phyloP scores from a whole-genome alignment of 2,888 invertebrate genomes.

The Drosophila stalkeri region DNA sequence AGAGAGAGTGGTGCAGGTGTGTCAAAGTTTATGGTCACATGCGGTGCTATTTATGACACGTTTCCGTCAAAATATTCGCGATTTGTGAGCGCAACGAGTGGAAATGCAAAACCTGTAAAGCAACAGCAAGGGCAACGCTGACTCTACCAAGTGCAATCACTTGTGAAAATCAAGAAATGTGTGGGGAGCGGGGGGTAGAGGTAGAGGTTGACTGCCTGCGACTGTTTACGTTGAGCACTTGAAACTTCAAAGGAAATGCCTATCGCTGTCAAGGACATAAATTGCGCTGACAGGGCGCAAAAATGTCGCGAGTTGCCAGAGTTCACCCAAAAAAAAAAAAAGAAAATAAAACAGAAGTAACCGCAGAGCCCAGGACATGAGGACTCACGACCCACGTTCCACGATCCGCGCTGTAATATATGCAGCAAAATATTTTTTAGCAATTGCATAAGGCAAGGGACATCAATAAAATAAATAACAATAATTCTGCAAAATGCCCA shows the following conservation, averaged over 20 bases:
- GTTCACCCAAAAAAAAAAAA: constrained; percentile 20
- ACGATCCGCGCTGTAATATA: constrained; percentile 60
- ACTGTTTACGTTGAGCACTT: constrained; percentile 50
- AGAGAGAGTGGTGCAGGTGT: no score
- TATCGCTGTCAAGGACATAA: constrained; percentile 84
- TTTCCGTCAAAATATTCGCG: constrained; percentile 83
- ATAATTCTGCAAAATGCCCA: constrained; percentile 82
- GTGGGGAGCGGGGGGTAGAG: background rate
- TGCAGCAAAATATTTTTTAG: constrained; percentile 74
- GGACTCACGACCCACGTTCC: background rate
- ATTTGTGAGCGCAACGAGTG: constrained; percentile 49
- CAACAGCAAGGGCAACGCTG: constrained; percentile 26
- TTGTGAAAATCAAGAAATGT: constrained; percentile 15
- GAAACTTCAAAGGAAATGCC: constrained; percentile 84
- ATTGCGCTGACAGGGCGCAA: constrained; percentile 81
- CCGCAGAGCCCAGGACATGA: background rate
- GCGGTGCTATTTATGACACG: constrained; percentile 84
- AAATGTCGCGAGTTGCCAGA: constrained; percentile 54
- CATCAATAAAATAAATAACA: constrained; percentile 81
- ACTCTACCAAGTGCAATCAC: constrained; percentile 48
- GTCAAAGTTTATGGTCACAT: constrained; percentile 73
- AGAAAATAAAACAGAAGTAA: background rate
- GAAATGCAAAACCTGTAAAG: constrained; percentile 31
- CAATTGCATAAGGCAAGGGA: constrained; percentile 70
- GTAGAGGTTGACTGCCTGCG: background rate